Evolutionary conservation across 1,140 invertebrate genomes (phyloP), one percentile per base, ranked within the genome.

Genomic region (Solenopsis fugax): DNA sequence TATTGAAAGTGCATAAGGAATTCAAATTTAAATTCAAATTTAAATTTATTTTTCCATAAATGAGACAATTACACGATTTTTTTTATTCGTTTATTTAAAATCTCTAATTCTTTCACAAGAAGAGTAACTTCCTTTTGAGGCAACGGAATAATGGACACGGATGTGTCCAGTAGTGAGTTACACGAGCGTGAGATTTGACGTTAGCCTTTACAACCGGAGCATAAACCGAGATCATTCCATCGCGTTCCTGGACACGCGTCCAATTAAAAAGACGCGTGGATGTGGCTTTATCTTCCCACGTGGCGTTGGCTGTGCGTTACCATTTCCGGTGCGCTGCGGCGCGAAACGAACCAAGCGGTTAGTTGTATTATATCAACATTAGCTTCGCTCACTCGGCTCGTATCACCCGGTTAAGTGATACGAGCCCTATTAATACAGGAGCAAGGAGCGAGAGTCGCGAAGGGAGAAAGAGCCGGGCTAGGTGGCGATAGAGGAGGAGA

Each of bases 321-420:
- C 60, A 69, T 75, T 86, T 89, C 80, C 76, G 87, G 62, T 64
- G n/a, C 34, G 21, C 67, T 18, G 16, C 34, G 34, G 65, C 58
- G 73, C 24, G n/a, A 50, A 60, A 45, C 29, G 34, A 60, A 65
- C 21, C 81, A 41, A 62, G 50, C 77, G 52, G 48, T 45, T 69
- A 65, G 73, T 87, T 88, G 91, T 88, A 90, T 92, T 92, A 92
- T 92, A 91, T 91, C 91, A 90, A 77, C 67, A 87, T 92, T 92
- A 92, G 88, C 85, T 54, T 90, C 80, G 81, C 86, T 85, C 81
- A 76, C 58, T 77, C 85, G 76, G 82, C 60, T 85, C 81, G 72
- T 90, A 86, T 90, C 84, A 86, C 50, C 64, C 75, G 75, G 85
- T 89, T 90, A 92, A 92, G 89, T 85, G 90, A 88, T 91, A 91